Conservation (phyloP, 2,888 invertebrate species). For the Pandemis corylana region DNA sequence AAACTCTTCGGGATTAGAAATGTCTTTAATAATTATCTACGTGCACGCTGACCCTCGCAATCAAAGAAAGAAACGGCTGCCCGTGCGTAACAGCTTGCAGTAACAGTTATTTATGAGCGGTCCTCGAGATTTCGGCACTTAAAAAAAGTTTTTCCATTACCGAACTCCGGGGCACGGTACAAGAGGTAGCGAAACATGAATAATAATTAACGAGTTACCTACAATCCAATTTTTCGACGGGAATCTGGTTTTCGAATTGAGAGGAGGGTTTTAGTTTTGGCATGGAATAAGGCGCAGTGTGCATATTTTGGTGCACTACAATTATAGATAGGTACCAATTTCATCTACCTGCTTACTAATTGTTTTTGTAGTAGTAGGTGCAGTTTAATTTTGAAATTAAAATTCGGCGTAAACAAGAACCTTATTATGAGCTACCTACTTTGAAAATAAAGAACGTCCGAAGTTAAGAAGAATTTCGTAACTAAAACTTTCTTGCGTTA, state of each 20-base stretch:
- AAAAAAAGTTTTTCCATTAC: constrained; percentile 82
- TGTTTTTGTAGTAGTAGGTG: no score
- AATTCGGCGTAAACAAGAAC: no score
- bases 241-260: constrained; percentile 21
- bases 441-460: no score
- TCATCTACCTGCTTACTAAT: no score
- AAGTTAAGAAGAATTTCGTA: no score
- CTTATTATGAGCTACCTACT: no score
- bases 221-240: constrained; percentile 45
- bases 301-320: not conserved
- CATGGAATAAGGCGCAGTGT: not conserved
- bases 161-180: constrained; percentile 65
- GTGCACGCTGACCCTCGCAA: constrained; percentile 73
- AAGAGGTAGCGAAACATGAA: constrained; percentile 70
- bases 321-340: no score
- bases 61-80: constrained; percentile 61
- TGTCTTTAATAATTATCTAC: constrained; percentile 79
- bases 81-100: constrained; percentile 83
- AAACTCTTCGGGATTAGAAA: constrained; percentile 57
- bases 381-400: no score
- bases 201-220: constrained; percentile 66
- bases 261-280: constrained; percentile 14
- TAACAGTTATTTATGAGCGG: constrained; percentile 80
- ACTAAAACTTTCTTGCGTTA: no score
- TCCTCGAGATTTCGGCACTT: constrained; percentile 75